Evolutionary conservation across 2,888 invertebrate species (phyloP), one percentile per base, ranked within the genome.

Genomic region (Trissolcus brochymenae): DNA sequence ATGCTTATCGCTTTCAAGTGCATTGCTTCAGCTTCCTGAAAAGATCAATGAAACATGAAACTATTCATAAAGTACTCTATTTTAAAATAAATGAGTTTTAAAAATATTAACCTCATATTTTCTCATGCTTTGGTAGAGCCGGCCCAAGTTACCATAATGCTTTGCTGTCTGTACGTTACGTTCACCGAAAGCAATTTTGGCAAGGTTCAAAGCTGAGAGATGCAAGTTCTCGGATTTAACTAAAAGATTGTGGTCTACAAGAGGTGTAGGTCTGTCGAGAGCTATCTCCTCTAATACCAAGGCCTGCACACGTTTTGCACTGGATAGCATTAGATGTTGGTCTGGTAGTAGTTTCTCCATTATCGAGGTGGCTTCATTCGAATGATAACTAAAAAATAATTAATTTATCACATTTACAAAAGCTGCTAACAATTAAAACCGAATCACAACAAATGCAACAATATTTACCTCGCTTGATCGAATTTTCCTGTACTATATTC

Each of bases 91-190:
- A 29, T 54, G 14, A 4, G 21, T 51, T 3, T n/a, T 4, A 51
- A 51, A 16, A 16, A 46, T 19, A 59, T 35, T 35, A 35, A 95
- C 95, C 90, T 93, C 91, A 89, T 93, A 97, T 87, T 94, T 93
- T 86, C 93, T 93, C 97, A 98, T 97, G 86, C 96, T 96, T 90
- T 98, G 98, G 90, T 97, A 98, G 13, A 98, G 91, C 13, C 98
- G 91, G 67, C 98, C 98, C 60, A 98, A 91, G 91, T 98, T 98
- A 11, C 98, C 98, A 90, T 97, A 98, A 89, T 97, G 97, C 87
- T 98, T 98, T 61, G 98, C 97, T 0, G 97, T 97, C 91, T 98
- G 97, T 43, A 98, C 96, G 90, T 98, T 98, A 87, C 94, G 93
- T 90, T 97, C 97, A 0, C 98, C 98, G 88, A 97, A 97, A 0